A percentile compares a stretch with the other conserved stretches of the same genome.
Evolutionary conservation across 2,113 vertebrate species (phyloP).

Genomic region (Orcinus orca): DNA sequence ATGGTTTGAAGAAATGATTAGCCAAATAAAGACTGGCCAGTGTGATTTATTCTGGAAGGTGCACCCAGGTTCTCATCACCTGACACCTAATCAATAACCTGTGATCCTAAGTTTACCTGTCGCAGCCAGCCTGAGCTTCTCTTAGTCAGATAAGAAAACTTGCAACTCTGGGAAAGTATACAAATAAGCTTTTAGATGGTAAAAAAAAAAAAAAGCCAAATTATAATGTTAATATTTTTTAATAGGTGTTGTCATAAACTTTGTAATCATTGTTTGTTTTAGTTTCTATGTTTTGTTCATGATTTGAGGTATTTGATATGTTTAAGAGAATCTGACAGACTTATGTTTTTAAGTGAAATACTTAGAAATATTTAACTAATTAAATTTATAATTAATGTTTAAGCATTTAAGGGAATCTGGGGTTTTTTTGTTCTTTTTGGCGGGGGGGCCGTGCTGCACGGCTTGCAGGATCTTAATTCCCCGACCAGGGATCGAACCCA

Average conservation of each 20-base stretch:
- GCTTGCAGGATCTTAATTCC: no score
- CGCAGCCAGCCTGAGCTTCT: neutral
- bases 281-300: slow-evolving; percentile 6
- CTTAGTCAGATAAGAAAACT: neutral
- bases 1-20: neutral
- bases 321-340: slow-evolving; percentile 18
- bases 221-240: slow-evolving; percentile 14
- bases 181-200: neutral
- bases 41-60: neutral
- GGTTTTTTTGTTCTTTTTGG: no score
- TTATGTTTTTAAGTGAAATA: slow-evolving; percentile 31
- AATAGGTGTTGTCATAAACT: neutral
- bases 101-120: neutral
- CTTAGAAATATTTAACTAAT: neutral
- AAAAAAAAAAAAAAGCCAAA: neutral
- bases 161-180: neutral
- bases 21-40: neutral
- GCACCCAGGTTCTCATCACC: neutral
- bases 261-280: neutral
- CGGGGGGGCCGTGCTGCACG: no score
- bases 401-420: neutral
- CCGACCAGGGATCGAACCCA: no score
- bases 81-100: neutral
- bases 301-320: neutral
- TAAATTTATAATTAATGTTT: slow-evolving; percentile 8